Percentiles rank a stretch among this genome's conserved stretches.
Evolutionary conservation across 2,888 invertebrate species (phyloP).

Genomic region (Meteorus cinctellus): DNA sequence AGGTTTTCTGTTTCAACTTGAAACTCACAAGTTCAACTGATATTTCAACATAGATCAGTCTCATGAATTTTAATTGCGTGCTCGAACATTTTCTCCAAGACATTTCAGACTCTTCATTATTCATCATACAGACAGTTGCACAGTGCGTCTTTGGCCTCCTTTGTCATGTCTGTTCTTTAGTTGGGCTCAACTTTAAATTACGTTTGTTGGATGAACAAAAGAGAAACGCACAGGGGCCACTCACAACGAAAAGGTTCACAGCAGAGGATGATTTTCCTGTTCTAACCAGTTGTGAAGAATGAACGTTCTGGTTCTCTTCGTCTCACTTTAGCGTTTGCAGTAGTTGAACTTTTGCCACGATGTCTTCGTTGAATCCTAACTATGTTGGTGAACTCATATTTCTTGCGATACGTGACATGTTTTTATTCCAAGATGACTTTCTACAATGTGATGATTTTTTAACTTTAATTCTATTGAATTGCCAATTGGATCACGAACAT

Average conservation of each 20-base stretch:
- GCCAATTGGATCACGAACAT: neutral
- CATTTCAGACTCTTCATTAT: neutral
- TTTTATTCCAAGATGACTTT: neutral
- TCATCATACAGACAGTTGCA: neutral
- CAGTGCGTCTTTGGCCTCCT: constrained; percentile 4
- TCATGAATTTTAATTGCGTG: neutral
- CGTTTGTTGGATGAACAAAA: constrained; percentile 8
- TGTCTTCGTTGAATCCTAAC: constrained; percentile 4
- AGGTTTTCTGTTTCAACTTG: too few species aligned
- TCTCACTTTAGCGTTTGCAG: neutral
- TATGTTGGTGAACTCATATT: constrained; percentile 1
- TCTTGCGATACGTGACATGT: neutral
- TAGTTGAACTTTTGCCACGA: constrained; percentile 3
- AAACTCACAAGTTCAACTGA: too few species aligned
- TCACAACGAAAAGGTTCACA: neutral
- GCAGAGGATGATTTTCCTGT: neutral
- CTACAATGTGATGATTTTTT: neutral
- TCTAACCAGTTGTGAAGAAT: constrained; percentile 1
- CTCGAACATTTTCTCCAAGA: neutral
- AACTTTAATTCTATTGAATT: neutral
- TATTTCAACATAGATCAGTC: neutral
- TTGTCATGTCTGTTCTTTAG: neutral
- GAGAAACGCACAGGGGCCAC: neutral
- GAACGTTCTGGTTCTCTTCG: neutral
- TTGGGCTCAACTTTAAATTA: constrained; percentile 12